phyloP scores from a whole-genome alignment of 2,113 vertebrate species.

The Callionymus lyra region DNA sequence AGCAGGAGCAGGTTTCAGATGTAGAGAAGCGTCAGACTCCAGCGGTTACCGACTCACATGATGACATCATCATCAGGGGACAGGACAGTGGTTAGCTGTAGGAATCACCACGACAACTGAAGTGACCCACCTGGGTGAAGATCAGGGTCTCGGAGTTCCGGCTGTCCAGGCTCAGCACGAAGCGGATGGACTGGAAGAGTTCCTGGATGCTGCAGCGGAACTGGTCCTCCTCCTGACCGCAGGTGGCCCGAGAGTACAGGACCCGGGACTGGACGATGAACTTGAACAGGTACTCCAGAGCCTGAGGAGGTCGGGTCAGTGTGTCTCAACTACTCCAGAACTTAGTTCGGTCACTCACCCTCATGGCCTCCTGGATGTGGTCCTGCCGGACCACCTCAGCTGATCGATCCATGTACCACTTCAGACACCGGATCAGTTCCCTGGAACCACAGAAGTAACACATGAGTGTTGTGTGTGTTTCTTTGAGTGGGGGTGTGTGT shows the following conservation, averaged over 20 bases:
- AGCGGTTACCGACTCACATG: too few relatives aligned
- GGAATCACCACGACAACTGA: too few relatives aligned
- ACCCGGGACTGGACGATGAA: conserved; percentile 95
- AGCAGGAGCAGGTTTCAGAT: not conserved
- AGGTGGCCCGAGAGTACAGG: conserved; percentile 93
- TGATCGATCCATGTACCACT: conserved; percentile 98
- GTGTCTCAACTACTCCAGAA: too few relatives aligned
- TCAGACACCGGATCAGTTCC: conserved; percentile 92
- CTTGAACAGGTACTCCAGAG: conserved; percentile 96
- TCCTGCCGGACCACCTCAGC: conserved; percentile 90
- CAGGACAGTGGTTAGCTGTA: too few relatives aligned
- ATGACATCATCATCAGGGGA: too few relatives aligned
- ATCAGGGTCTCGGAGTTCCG: conserved; percentile 92
- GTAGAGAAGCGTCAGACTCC: too few relatives aligned
- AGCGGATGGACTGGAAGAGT: conserved; percentile 95
- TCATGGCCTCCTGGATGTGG: conserved; percentile 97
- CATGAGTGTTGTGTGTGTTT: too few relatives aligned
- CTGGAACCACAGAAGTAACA: conserved; percentile 54
- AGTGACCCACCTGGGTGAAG: conserved; percentile 89
- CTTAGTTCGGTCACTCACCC: conserved; percentile 56
- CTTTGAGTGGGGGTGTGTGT: too few relatives aligned
- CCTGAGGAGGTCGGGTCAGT: conserved; percentile 57
- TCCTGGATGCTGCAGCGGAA: conserved; percentile 91
- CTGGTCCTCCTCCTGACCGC: conserved; percentile 94
- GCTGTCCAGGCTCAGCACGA: conserved; percentile 93